These are phyloP conservation scores for Lampris incognitus DNA, from an alignment of 2,113 vertebrate genomes.

Conservation along the genomic window DNA sequence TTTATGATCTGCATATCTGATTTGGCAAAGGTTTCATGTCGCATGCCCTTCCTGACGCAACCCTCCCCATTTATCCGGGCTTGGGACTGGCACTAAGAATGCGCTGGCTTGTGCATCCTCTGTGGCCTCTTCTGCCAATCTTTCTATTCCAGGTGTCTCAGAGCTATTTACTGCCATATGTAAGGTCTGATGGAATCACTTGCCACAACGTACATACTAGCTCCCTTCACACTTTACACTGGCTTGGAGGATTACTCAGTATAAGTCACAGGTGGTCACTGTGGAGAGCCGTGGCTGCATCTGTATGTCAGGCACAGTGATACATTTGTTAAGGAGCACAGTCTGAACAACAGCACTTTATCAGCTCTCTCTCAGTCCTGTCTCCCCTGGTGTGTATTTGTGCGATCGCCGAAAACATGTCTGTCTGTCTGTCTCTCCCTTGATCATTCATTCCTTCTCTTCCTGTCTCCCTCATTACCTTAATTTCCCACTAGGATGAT, in stretches of 20 bases:
- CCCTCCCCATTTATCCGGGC: too few relatives aligned
- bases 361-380: constrained; percentile 40
- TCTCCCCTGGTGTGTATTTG: background rate
- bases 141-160: background rate
- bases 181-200: constrained; percentile 21
- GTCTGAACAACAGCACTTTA: constrained; percentile 37
- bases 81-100: too few relatives aligned
- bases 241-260: constrained; percentile 7
- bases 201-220: background rate
- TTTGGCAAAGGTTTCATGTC: too few relatives aligned
- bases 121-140: background rate
- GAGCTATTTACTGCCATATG: constrained; percentile 11
- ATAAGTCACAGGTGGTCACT: constrained; percentile 11
- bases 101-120: too few relatives aligned
- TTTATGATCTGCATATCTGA: too few relatives aligned
- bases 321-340: constrained; percentile 30
- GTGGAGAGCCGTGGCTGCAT: background rate
- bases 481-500: background rate
- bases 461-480: background rate
- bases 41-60: too few relatives aligned
- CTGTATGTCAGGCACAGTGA: constrained; percentile 13
- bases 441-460: constrained; percentile 4
- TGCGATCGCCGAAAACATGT: background rate
- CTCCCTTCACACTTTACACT: background rate
- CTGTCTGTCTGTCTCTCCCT: background rate